These are phyloP conservation scores for Naso thynnoides DNA, from an alignment of 2,797 vertebrate genomes.

Conservation along the genomic window DNA sequence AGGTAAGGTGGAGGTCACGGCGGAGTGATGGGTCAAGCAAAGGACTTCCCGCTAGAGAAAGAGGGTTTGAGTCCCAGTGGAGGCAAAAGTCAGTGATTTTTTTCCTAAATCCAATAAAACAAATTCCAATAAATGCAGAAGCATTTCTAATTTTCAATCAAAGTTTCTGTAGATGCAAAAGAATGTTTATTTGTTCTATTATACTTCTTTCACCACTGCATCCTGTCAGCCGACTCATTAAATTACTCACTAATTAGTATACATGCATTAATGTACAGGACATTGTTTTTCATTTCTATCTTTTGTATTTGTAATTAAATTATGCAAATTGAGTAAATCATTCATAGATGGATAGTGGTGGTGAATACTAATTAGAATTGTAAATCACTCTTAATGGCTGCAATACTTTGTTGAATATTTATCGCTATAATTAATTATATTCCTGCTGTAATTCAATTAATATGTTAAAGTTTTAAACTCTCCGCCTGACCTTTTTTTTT, in stretches of 20 bases:
- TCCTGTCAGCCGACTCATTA: conserved; percentile 3
- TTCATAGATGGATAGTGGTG: background rate
- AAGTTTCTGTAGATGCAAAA: background rate
- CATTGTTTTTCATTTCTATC: conserved; percentile 12
- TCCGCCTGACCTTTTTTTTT: conserved; percentile 37
- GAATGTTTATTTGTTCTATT: background rate
- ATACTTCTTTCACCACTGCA: background rate
- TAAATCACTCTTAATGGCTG: conserved; percentile 31
- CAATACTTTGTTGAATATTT: conserved; percentile 29
- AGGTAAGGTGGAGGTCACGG: no score
- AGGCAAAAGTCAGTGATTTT: no score
- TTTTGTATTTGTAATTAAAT: conserved; percentile 24
- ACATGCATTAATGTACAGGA: conserved; percentile 5
- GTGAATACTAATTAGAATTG: conserved; percentile 17
- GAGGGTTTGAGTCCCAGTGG: no score
- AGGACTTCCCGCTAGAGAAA: no score
- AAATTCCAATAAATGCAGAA: no score
- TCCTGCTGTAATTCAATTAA: conserved; percentile 32
- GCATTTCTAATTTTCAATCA: no score
- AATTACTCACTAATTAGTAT: background rate
- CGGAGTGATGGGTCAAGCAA: no score
- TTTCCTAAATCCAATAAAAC: no score
- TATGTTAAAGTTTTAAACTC: conserved; percentile 14
- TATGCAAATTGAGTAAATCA: conserved; percentile 15
- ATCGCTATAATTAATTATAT: background rate